Evolutionary conservation across 2,888 invertebrate genomes (phyloP), one percentile per base, ranked within the genome.

Genomic region (Ochropleura leucogaster): DNA sequence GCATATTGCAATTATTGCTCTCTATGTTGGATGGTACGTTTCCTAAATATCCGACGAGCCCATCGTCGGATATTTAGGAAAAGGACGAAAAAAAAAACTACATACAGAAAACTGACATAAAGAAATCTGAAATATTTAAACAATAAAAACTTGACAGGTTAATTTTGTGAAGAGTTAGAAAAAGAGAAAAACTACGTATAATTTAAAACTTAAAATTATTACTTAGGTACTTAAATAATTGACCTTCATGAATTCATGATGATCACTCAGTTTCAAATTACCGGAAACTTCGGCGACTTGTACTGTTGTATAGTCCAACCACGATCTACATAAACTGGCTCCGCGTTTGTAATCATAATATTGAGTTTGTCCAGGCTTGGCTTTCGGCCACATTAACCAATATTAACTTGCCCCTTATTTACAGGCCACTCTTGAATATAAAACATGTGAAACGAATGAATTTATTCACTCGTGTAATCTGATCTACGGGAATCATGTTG

Each of bases 291-390:
- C 14, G 40, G 12, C 18, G 40, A 53, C 51, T 46, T 42, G 9
- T 47, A 42, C 14, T 51, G 20, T 40, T 59, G 40, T 77, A 46
- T 55, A 64, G 30, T 9, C 4, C 16, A 59, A 40, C 14, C 14
- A 80, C 64, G 67, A 82, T 64, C 30, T 55, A 60, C 53, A 55
- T 44, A 20, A 40, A 18, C 16, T 20, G 42, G 42, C 68, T 53
- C 66, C 30, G 42, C 53, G 42, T 63, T 68, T 57, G 57, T 63
- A 55, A 68, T 71, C 66, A 68, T 62, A 79, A 72, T 82, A 85
- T 87, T 72, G 65, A 87, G 74, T 74, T 82, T 66, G 64, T 69
- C 74, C 62, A 74, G 83, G 69, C 57, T 64, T 70, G 59, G 51
- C 66, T 70, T 71, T 74, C 70, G 53, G 55, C 46, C 60, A 63